Conservation (phyloP, 2,888 invertebrate genomes). For the Ptychoptera contaminata region DNA sequence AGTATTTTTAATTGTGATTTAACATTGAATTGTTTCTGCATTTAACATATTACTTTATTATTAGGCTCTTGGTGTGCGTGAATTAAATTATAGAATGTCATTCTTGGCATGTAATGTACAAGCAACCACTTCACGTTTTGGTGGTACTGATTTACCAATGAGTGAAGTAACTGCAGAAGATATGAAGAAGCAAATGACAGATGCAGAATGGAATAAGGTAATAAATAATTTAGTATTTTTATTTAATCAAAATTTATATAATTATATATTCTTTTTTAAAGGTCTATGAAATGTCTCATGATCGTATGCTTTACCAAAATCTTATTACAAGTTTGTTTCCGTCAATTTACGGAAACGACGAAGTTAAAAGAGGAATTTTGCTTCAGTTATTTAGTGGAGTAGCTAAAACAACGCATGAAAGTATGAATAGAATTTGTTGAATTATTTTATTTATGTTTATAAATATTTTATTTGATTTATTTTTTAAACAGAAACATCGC, state of each 20-base stretch:
- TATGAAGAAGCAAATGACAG: conserved; percentile 88
- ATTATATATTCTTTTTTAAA: no score
- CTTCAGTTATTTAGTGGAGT: conserved; percentile 97
- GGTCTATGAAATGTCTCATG: conserved; percentile 90
- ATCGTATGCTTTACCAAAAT: conserved; percentile 78
- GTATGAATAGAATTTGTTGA: conserved; percentile 20
- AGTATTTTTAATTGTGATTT: no score
- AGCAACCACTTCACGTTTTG: conserved; percentile 74
- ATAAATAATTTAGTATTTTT: conserved; percentile 12
- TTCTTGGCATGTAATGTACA: conserved; percentile 89
- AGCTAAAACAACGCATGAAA: conserved; percentile 81
- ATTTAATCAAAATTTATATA: no score
- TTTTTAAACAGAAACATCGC: conserved; percentile 47
- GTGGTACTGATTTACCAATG: conserved; percentile 65
- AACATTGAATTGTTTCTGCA: no score
- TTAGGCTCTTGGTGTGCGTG: conserved; percentile 71
- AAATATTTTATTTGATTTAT: conserved; percentile 3
- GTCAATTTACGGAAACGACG: conserved; percentile 91
- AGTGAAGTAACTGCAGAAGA: conserved; percentile 84
- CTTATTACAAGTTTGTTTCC: conserved; percentile 86
- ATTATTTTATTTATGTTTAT: neutral
- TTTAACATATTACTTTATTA: no score
- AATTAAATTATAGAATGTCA: conserved; percentile 70
- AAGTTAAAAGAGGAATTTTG: conserved; percentile 82
- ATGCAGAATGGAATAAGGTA: conserved; percentile 78